phyloP scores from a whole-genome alignment of 2,888 invertebrate species.

The Octonoba sinensis region DNA sequence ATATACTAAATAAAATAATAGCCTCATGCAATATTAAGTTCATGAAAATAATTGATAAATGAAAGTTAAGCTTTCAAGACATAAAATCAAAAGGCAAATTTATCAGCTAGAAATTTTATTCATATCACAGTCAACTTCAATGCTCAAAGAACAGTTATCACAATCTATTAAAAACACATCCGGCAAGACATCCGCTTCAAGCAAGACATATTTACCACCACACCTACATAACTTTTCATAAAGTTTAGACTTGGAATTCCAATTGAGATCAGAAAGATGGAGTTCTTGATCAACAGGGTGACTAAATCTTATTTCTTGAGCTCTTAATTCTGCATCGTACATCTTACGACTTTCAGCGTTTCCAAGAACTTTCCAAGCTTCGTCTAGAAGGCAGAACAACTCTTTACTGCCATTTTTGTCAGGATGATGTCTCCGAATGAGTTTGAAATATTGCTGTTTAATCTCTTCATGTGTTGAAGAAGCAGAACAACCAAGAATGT shows the following conservation, averaged over 20 bases:
- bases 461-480: constrained; percentile 44
- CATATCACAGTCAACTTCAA: constrained; percentile 41
- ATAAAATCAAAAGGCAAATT: background rate
- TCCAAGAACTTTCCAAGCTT: constrained; percentile 59
- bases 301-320: background rate
- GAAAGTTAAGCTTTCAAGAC: background rate
- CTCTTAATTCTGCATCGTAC: constrained; percentile 50
- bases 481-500: constrained; percentile 27
- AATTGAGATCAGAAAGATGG: constrained; percentile 3
- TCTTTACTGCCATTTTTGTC: constrained; percentile 33
- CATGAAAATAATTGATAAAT: too few relatives aligned
- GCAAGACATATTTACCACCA: constrained; percentile 42
- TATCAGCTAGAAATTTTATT: background rate
- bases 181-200: constrained; percentile 9
- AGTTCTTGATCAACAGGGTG: constrained; percentile 49
- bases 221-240: constrained; percentile 44
- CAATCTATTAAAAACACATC: constrained; percentile 33
- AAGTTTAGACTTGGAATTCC: constrained; percentile 1
- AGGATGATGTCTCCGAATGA: constrained; percentile 46
- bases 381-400: constrained; percentile 39
- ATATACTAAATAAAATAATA: too few relatives aligned
- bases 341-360: constrained; percentile 29
- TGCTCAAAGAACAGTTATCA: constrained; percentile 51
- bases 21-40: too few relatives aligned
- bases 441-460: constrained; percentile 52